A percentile compares a stretch with the other conserved stretches of the same genome.
These are phyloP conservation scores for Rapana venosa DNA, from an alignment of 2,888 invertebrate species.

Conservation along the genomic window DNA sequence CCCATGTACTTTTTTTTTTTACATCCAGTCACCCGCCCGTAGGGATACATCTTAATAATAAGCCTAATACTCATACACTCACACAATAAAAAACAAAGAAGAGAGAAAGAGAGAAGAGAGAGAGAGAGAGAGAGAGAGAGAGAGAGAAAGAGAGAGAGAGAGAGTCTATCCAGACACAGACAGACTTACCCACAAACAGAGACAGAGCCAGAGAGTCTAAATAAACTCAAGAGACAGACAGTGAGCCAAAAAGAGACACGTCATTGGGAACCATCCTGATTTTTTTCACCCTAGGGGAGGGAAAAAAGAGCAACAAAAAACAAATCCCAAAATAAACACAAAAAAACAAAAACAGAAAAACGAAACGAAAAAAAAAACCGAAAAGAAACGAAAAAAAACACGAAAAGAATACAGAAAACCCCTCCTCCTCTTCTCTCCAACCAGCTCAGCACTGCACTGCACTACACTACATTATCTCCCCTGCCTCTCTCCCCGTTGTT, in stretches of 20 bases:
- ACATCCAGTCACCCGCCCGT: no score
- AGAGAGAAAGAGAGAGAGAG: not conserved
- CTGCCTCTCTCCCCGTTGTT: not conserved
- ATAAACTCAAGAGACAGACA: not conserved
- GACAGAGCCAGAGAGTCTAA: not conserved
- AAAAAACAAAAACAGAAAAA: not conserved
- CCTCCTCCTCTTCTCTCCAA: not conserved
- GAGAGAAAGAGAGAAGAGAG: not conserved
- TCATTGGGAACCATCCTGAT: not conserved
- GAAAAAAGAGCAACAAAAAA: no score
- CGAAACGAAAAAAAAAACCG: no score
- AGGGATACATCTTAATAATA: no score
- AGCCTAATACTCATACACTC: no score
- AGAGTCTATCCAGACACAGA: not conserved
- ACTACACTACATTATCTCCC: not conserved
- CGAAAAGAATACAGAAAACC: not conserved
- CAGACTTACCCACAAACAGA: not conserved
- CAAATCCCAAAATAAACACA: no score
- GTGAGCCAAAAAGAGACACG: not conserved
- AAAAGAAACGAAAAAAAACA: no score
- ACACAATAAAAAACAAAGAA: no score
- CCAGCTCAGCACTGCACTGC: no score
- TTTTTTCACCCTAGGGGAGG: not conserved
- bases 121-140: not conserved
- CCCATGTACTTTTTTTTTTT: no score